Conservation (phyloP, 2,888 invertebrate species). For the Sialis fuliginosa region DNA sequence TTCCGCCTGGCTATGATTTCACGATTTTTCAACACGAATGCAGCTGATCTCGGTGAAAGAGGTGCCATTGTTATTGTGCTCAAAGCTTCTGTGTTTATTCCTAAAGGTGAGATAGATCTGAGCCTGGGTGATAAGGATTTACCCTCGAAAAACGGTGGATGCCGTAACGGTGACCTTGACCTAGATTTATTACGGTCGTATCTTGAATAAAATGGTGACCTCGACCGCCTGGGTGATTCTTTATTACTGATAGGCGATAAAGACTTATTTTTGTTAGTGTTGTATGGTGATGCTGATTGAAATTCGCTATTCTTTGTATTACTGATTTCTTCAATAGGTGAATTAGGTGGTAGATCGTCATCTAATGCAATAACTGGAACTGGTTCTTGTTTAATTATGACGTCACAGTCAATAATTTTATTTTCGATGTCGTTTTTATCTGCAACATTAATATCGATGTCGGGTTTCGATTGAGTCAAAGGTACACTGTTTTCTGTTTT, state of each 20-base stretch:
- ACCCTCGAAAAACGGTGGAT: background rate
- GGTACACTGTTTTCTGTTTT: background rate
- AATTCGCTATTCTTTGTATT: background rate
- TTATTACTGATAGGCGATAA: no score
- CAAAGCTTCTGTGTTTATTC: slow-evolving; percentile 18
- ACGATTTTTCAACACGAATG: slow-evolving; percentile 25
- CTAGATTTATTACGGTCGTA: background rate
- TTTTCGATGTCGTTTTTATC: background rate
- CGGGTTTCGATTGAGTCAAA: background rate
- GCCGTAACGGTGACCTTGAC: background rate
- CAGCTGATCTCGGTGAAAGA: slow-evolving; percentile 24
- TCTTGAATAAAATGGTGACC: background rate
- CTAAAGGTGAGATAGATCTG: slow-evolving; percentile 16
- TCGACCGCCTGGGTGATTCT: background rate
- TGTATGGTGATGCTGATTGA: background rate
- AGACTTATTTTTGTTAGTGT: no score
- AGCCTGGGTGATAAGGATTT: background rate
- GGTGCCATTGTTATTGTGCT: slow-evolving; percentile 20
- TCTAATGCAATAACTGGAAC: background rate
- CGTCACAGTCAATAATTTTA: background rate
- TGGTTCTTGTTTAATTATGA: background rate
- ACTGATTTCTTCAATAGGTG: background rate
- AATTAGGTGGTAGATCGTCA: background rate
- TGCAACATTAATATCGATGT: background rate
- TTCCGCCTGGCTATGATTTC: slow-evolving; percentile 24